phyloP scores from a whole-genome alignment of 2,113 vertebrate species.

The Ptyas mucosa region DNA sequence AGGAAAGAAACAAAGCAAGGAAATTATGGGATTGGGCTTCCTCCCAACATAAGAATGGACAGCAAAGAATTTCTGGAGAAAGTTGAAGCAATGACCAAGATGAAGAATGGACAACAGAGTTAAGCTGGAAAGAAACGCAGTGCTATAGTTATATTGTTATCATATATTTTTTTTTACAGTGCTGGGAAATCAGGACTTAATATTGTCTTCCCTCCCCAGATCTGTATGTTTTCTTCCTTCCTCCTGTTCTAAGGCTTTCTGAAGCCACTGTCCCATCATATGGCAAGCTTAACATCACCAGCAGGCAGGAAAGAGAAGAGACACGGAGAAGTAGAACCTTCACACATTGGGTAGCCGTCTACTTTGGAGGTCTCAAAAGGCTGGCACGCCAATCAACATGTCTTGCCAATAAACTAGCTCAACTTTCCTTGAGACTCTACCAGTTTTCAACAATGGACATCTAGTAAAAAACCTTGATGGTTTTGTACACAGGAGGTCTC shows the following conservation, averaged over 20 bases:
- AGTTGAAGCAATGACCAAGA: background rate
- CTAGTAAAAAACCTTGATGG: background rate
- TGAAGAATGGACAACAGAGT: background rate
- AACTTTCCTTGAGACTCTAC: background rate
- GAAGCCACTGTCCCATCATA: background rate
- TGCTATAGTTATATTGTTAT: background rate
- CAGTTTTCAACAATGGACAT: background rate
- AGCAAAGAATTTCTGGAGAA: background rate
- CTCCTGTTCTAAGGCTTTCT: background rate
- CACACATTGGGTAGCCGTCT: background rate
- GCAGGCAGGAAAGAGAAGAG: background rate
- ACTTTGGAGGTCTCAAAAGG: accelerated
- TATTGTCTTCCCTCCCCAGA: background rate
- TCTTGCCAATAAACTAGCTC: background rate
- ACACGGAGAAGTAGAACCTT: background rate
- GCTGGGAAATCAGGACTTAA: background rate
- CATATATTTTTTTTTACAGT: accelerated
- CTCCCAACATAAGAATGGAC: accelerated
- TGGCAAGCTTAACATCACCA: background rate
- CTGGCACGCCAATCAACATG: background rate
- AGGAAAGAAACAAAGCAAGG: background rate
- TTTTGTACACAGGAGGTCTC: background rate
- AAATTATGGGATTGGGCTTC: background rate
- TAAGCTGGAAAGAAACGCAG: background rate
- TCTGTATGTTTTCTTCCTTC: background rate